Percentiles rank a stretch among this genome's conserved stretches.
Conservation (phyloP, 2,797 vertebrate species). For the Fundulus diaphanus region DNA sequence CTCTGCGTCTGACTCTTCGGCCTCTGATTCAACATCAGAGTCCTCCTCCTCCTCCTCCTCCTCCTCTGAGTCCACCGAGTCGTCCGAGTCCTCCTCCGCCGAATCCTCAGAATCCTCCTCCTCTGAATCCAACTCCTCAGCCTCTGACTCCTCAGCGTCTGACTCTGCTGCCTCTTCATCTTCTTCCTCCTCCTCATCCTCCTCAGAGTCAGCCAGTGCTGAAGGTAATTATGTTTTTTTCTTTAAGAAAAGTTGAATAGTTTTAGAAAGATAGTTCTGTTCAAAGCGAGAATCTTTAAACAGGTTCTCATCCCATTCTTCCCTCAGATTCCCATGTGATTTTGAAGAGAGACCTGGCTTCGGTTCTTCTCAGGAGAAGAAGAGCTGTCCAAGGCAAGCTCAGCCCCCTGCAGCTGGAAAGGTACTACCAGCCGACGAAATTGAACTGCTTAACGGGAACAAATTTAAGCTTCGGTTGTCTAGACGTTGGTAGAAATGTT, state of each 20-base stretch:
- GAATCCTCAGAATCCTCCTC: constrained; percentile 29
- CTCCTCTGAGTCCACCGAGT: constrained; percentile 39
- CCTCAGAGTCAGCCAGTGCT: constrained; percentile 73
- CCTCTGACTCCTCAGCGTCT: constrained; percentile 53
- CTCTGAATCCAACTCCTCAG: constrained; percentile 48
- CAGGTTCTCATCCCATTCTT: constrained; percentile 2
- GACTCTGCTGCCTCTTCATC: constrained; percentile 56
- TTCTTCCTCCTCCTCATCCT: constrained; percentile 74
- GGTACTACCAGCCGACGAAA: constrained; percentile 57
- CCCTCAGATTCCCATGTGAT: constrained; percentile 67
- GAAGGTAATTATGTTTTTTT: constrained; percentile 67
- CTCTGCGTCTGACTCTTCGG: constrained; percentile 42
- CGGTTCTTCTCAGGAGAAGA: constrained; percentile 77
- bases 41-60: constrained; percentile 49
- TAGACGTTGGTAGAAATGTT: background rate
- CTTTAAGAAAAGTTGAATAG: background rate
- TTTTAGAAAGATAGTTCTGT: background rate
- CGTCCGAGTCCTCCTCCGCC: constrained; percentile 43
- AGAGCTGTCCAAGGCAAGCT: constrained; percentile 67
- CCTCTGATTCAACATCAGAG: constrained; percentile 11
- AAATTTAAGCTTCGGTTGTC: background rate
- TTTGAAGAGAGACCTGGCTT: constrained; percentile 79
- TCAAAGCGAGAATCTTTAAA: background rate
- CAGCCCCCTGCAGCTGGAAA: constrained; percentile 77
- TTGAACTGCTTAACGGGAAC: background rate